A percentile compares a stretch with the other conserved stretches of the same genome.
Evolutionary conservation across 2,888 invertebrate species (phyloP).

Genomic region (Smittia sp.): DNA sequence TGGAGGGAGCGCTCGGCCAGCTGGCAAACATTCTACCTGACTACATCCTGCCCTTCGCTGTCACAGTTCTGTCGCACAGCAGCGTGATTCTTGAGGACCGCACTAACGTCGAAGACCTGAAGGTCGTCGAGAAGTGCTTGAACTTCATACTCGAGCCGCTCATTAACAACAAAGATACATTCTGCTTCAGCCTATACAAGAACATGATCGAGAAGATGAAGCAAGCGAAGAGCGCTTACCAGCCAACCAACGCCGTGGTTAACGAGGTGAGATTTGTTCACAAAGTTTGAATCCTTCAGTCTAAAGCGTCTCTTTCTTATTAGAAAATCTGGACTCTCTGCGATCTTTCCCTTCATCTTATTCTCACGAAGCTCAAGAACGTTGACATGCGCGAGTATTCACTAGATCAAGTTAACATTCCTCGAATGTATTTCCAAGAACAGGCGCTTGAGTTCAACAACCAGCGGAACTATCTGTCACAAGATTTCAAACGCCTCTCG

Average conservation of each 20-base stretch:
- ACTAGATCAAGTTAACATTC: constrained; percentile 73
- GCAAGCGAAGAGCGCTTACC: constrained; percentile 84
- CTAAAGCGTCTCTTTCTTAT: constrained; percentile 43
- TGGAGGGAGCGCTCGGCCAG: constrained; percentile 71
- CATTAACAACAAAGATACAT: constrained; percentile 88
- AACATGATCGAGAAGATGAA: constrained; percentile 92
- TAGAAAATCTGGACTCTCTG: constrained; percentile 97
- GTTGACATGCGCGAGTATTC: constrained; percentile 90
- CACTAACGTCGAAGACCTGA: constrained; percentile 61
- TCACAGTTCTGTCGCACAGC: constrained; percentile 86
- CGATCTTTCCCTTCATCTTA: constrained; percentile 88
- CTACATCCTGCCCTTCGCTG: constrained; percentile 95
- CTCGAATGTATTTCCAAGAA: constrained; percentile 85
- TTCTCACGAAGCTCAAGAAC: constrained; percentile 80
- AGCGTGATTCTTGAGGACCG: constrained; percentile 78
- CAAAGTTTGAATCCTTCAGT: constrained; percentile 35
- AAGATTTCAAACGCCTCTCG: constrained; percentile 54
- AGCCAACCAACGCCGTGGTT: constrained; percentile 75
- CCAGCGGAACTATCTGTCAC: constrained; percentile 75
- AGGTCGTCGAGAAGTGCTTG: constrained; percentile 78
- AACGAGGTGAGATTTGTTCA: constrained; percentile 68
- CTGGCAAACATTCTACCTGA: constrained; percentile 89
- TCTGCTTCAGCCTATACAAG: constrained; percentile 93
- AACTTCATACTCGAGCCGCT: constrained; percentile 95
- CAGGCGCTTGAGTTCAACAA: constrained; percentile 71